Conservation (phyloP, 1,140 invertebrate species). For the Megalonaias nervosa region DNA sequence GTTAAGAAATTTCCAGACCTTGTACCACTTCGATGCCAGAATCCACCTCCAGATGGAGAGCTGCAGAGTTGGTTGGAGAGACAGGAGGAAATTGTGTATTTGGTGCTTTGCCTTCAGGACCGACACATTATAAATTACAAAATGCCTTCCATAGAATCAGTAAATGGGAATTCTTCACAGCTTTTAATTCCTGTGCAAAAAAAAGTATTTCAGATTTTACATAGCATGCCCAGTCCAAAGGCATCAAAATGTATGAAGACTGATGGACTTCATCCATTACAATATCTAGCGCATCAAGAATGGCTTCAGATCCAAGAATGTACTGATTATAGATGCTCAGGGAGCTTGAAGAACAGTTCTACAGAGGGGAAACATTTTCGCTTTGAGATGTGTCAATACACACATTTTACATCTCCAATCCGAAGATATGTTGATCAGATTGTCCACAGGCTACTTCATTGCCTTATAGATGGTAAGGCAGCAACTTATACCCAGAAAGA, state of each 20-base stretch:
- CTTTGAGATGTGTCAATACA: slow-evolving; percentile 33
- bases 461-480: slow-evolving; percentile 76
- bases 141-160: neutral
- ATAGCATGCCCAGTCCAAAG: slow-evolving; percentile 67
- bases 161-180: slow-evolving; percentile 14
- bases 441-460: slow-evolving; percentile 41
- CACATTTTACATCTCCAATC: slow-evolving; percentile 41
- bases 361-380: slow-evolving; percentile 25
- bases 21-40: slow-evolving; percentile 38
- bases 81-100: slow-evolving; percentile 24
- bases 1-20: slow-evolving; percentile 9
- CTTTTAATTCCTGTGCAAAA: slow-evolving; percentile 12
- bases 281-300: slow-evolving; percentile 20
- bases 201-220: neutral
- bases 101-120: slow-evolving; percentile 37
- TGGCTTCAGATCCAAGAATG: slow-evolving; percentile 40
- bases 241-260: slow-evolving; percentile 74
- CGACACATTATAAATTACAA: slow-evolving; percentile 9
- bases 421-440: slow-evolving; percentile 35
- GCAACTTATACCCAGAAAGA: slow-evolving; percentile 30
- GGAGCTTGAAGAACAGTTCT: neutral
- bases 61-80: slow-evolving; percentile 33
- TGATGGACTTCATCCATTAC: slow-evolving; percentile 39
- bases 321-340: slow-evolving; percentile 39
- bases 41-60: slow-evolving; percentile 32